Evolutionary conservation across 2,113 vertebrate genomes (phyloP).

Genomic region (human (Homo sapiens)): DNA sequence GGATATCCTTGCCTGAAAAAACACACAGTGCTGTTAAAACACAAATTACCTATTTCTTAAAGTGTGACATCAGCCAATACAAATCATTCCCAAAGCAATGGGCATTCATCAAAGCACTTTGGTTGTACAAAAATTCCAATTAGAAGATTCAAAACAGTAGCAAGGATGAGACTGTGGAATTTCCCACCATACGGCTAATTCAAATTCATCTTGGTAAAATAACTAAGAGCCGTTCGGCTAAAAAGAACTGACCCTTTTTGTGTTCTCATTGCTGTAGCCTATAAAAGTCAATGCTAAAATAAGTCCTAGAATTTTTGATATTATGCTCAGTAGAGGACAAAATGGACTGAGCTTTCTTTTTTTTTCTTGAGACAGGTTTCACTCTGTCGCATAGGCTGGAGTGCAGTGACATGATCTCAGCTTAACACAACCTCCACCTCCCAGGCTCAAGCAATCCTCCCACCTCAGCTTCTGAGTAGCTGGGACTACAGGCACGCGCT

Average conservation of each 20-base stretch:
- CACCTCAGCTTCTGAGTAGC: too few relatives aligned
- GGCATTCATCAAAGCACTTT: accelerated
- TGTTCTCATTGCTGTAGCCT: accelerated
- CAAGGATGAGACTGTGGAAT: accelerated
- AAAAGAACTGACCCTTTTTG: accelerated
- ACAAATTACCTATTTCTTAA: too few relatives aligned
- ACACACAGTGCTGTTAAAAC: not conserved
- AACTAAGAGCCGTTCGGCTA: not conserved
- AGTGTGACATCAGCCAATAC: accelerated
- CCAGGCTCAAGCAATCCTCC: too few relatives aligned
- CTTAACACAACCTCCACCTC: too few relatives aligned
- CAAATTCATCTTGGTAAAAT: not conserved
- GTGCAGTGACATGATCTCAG: too few relatives aligned
- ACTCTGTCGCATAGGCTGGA: too few relatives aligned
- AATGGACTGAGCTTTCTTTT: too few relatives aligned
- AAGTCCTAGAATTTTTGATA: accelerated
- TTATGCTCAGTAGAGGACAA: accelerated
- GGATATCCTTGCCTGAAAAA: slow-evolving; percentile 90
- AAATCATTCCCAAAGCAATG: accelerated
- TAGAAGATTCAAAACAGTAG: not conserved
- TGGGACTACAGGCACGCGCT: too few relatives aligned
- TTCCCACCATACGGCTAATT: accelerated
- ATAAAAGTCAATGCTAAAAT: accelerated
- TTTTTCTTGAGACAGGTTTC: too few relatives aligned
- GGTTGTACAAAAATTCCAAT: not conserved